Evolutionary conservation across 2,888 invertebrate species (phyloP).

Genomic region (Rotaria socialis): DNA sequence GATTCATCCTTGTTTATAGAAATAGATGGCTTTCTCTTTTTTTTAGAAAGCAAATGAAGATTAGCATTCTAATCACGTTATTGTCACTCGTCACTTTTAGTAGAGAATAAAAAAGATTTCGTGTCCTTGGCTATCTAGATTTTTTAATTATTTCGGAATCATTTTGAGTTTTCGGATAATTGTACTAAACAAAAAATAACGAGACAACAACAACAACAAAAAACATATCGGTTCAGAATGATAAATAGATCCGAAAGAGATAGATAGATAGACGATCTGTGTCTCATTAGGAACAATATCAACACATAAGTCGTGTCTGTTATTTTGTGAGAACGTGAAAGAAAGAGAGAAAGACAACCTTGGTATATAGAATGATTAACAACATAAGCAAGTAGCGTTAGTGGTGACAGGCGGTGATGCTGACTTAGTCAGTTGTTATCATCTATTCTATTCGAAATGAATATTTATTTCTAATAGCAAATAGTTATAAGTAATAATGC

Average conservation of each 20-base stretch:
- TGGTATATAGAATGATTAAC: conserved; percentile 1
- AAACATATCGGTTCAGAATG: conserved; percentile 1
- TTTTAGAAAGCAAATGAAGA: neutral
- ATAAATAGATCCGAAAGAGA: neutral
- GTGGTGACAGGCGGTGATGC: neutral
- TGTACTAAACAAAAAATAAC: neutral
- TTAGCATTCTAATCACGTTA: neutral
- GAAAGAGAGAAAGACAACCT: neutral
- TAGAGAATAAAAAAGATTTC: neutral
- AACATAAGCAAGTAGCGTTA: neutral
- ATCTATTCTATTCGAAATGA: neutral
- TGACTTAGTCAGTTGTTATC: neutral
- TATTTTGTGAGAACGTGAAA: neutral
- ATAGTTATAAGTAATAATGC: neutral
- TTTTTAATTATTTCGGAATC: neutral
- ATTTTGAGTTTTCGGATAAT: neutral
- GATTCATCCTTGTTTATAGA: neutral
- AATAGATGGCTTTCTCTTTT: neutral
- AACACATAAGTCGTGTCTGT: neutral
- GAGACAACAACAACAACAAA: neutral
- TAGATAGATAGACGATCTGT: neutral
- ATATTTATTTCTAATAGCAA: neutral
- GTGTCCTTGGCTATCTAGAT: neutral
- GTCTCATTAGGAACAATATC: neutral
- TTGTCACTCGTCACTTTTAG: neutral